These are phyloP conservation scores for Tamias sibiricus DNA, from an alignment of 2,113 vertebrate genomes.

Conservation along the genomic window DNA sequence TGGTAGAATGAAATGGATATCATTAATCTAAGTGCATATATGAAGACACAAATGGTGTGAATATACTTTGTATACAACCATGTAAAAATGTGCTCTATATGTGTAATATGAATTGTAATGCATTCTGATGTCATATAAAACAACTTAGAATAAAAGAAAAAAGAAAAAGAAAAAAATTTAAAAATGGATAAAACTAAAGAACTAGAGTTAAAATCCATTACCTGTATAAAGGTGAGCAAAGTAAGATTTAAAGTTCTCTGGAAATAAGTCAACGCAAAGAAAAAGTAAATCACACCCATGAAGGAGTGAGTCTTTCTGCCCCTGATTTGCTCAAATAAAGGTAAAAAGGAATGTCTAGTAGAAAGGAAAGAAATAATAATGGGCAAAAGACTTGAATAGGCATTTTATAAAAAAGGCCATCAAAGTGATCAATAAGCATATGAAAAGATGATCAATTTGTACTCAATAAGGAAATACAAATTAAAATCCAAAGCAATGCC, in stretches of 20 bases:
- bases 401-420: constrained; percentile 10
- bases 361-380: neutral
- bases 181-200: constrained; percentile 24
- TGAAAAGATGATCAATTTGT: neutral
- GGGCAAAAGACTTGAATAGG: neutral
- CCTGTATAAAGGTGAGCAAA: neutral
- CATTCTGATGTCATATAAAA: no score
- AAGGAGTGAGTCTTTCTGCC: constrained; percentile 28
- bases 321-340: neutral
- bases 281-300: constrained; percentile 5
- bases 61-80: no score
- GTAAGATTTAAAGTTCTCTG: neutral
- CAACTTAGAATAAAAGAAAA: no score
- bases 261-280: neutral
- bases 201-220: neutral
- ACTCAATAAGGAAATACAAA: neutral
- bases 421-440: neutral
- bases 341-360: neutral
- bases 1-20: no score
- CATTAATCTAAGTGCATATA: no score
- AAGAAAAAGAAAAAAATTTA: no score
- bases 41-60: no score
- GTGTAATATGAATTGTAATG: no score
- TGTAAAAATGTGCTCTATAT: no score
- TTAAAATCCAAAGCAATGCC: constrained; percentile 19